A percentile compares a stretch with the other conserved stretches of the same genome.
Evolutionary conservation across 2,888 invertebrate species (phyloP).

Genomic region (Petrophora chlorosata): DNA sequence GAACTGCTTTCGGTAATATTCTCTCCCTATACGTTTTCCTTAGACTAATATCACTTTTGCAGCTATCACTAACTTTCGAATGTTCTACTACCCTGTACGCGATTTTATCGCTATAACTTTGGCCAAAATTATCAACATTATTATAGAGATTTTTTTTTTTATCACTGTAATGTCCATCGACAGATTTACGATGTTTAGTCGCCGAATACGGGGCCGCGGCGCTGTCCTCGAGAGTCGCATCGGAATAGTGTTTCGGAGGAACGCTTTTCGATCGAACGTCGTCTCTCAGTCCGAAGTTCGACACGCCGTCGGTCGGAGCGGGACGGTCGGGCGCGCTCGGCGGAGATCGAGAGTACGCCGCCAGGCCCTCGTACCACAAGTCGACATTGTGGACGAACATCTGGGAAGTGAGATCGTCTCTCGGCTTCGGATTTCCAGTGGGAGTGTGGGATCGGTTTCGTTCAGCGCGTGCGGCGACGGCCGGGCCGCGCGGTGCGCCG

Average conservation of each 20-base stretch:
- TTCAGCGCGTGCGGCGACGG: not conserved
- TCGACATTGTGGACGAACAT: slow-evolving; percentile 42
- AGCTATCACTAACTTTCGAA: slow-evolving; percentile 33
- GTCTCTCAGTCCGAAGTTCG: not conserved
- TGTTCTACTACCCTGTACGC: slow-evolving; percentile 31
- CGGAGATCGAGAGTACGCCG: slow-evolving; percentile 33
- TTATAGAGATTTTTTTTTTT: slow-evolving; percentile 13
- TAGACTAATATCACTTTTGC: slow-evolving; percentile 50
- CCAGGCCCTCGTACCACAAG: slow-evolving; percentile 52
- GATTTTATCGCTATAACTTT: slow-evolving; percentile 17
- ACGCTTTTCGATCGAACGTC: not conserved
- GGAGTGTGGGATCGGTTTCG: not conserved
- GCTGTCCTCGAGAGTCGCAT: not conserved
- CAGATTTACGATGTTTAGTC: not conserved
- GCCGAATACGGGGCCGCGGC: not conserved
- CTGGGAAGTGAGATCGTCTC: slow-evolving; percentile 2
- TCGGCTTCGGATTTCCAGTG: not conserved
- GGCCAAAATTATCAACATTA: slow-evolving; percentile 7
- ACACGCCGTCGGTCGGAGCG: not conserved
- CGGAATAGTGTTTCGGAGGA: not conserved
- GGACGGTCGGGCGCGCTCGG: slow-evolving; percentile 1
- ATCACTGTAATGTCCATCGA: slow-evolving; percentile 5
- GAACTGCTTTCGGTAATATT: slow-evolving; percentile 47
- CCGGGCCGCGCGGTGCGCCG: slow-evolving; percentile 48
- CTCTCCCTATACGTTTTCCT: slow-evolving; percentile 49